Conservation (phyloP, 2,797 vertebrate genomes). For the Cuniculus paca region DNA sequence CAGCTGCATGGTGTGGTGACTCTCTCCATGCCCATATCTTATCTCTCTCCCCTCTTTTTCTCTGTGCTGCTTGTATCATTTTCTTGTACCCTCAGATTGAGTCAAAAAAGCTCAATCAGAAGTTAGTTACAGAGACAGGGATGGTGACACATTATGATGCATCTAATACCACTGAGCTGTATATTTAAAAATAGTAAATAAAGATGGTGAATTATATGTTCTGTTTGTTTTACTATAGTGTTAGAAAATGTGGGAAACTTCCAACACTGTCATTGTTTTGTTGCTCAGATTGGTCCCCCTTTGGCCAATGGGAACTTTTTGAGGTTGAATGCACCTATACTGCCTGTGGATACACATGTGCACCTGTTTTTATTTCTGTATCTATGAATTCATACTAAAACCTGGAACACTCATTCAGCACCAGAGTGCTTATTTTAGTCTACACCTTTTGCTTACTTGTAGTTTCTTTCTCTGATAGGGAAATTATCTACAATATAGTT, state of each 20-base stretch:
- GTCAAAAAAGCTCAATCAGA: too few species aligned
- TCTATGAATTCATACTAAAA: background rate
- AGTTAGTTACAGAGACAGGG: background rate
- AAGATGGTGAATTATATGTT: background rate
- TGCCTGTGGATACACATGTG: background rate
- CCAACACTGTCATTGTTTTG: background rate
- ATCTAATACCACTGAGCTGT: background rate
- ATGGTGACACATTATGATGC: background rate
- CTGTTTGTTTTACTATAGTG: background rate
- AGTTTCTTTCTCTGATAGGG: background rate
- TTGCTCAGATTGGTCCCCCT: background rate
- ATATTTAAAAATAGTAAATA: background rate
- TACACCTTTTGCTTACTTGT: background rate
- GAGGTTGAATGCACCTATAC: background rate
- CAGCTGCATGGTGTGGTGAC: too few species aligned
- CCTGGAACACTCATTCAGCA: background rate
- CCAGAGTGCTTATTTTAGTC: background rate
- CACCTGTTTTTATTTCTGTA: background rate
- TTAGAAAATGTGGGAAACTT: background rate
- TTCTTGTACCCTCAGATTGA: too few species aligned
- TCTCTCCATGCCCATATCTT: too few species aligned
- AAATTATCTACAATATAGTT: background rate
- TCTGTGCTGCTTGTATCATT: too few species aligned
- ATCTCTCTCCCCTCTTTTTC: too few species aligned
- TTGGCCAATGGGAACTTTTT: background rate